These are phyloP conservation scores for Loris lydekkerianus DNA, from an alignment of 2,797 vertebrate genomes.

Conservation along the genomic window DNA sequence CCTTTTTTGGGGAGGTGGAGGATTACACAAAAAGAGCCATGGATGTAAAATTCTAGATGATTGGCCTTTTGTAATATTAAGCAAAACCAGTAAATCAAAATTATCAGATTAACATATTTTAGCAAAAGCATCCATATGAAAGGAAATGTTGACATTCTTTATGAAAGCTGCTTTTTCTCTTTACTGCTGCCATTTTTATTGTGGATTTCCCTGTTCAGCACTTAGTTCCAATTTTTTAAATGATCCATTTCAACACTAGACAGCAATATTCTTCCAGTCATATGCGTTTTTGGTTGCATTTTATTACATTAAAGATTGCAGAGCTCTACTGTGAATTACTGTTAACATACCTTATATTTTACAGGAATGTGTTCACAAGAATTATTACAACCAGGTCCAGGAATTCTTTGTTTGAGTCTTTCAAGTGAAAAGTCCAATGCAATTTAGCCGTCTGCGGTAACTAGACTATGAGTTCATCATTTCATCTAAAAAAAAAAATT, in stretches of 20 bases:
- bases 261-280: constrained; percentile 74
- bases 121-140: constrained; percentile 43
- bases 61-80: constrained; percentile 75
- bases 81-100: constrained; percentile 68
- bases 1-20: background rate
- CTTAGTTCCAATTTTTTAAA: constrained; percentile 80
- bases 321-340: constrained; percentile 61
- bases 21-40: constrained; percentile 22
- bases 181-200: constrained; percentile 75
- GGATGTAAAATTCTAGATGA: constrained; percentile 62
- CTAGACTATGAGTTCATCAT: constrained; percentile 8
- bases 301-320: constrained; percentile 71
- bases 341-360: constrained; percentile 55
- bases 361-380: constrained; percentile 62
- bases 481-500: constrained; percentile 37
- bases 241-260: constrained; percentile 76
- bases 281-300: constrained; percentile 69
- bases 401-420: constrained; percentile 57
- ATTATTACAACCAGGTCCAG: constrained; percentile 47
- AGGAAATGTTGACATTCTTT: constrained; percentile 78
- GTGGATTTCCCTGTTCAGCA: constrained; percentile 74
- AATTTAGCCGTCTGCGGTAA: constrained; percentile 31
- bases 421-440: constrained; percentile 42
- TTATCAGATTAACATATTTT: constrained; percentile 73
- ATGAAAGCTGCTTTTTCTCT: constrained; percentile 67